Evolutionary conservation across 1,140 invertebrate species (phyloP).

Genomic region (Ceratina japonica): DNA sequence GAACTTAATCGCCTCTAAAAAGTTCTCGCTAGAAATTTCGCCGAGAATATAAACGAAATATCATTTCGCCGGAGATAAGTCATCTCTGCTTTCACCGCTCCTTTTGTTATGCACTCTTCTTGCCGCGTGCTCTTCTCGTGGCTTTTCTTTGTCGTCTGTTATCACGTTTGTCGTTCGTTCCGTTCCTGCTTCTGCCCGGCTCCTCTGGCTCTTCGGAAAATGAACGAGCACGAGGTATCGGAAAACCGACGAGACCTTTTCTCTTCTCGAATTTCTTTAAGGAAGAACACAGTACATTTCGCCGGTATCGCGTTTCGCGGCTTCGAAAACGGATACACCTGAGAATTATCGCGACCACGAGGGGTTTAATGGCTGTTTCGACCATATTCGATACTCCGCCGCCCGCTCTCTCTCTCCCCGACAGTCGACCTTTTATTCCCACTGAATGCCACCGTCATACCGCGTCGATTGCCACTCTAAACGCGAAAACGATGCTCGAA

Average conservation of each 20-base stretch:
- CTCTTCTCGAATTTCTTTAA: slow-evolving; percentile 1
- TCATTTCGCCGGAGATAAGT: too few species aligned
- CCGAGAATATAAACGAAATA: neutral
- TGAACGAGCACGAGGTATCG: neutral
- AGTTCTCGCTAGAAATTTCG: neutral
- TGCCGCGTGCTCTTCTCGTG: too few species aligned
- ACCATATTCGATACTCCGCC: slow-evolving; percentile 24
- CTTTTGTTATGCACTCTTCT: too few species aligned
- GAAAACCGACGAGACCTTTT: neutral
- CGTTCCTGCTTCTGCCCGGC: too few species aligned
- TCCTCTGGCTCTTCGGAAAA: neutral
- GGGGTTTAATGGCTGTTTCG: slow-evolving; percentile 47
- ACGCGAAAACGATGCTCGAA: neutral
- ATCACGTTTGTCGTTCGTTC: neutral
- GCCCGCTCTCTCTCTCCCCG: slow-evolving; percentile 30
- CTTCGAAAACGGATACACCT: slow-evolving; percentile 41
- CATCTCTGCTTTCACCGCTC: too few species aligned
- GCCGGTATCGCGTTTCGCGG: slow-evolving; percentile 17
- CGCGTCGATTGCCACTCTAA: slow-evolving; percentile 13
- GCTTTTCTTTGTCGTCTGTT: neutral
- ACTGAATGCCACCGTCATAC: neutral
- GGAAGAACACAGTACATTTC: neutral
- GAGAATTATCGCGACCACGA: slow-evolving; percentile 36
- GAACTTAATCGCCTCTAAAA: neutral
- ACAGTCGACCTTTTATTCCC: slow-evolving; percentile 5